These are phyloP conservation scores for Taenioides sp. DNA, from an alignment of 2,797 vertebrate genomes.

Conservation along the genomic window DNA sequence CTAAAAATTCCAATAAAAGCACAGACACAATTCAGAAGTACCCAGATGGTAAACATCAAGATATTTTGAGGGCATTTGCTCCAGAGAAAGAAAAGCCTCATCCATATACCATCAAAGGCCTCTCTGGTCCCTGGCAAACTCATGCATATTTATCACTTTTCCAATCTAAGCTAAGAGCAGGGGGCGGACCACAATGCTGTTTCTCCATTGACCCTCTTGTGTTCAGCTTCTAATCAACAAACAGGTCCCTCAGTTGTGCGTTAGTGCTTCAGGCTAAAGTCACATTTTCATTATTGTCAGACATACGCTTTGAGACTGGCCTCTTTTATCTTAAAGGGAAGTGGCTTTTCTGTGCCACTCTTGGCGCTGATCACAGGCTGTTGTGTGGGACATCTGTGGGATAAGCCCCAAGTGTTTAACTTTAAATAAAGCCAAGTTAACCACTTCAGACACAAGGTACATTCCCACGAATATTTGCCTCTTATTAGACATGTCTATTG, in stretches of 20 bases:
- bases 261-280: constrained; percentile 60
- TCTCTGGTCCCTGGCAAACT: constrained; percentile 54
- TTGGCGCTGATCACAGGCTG: constrained; percentile 51
- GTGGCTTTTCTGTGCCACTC: constrained; percentile 46
- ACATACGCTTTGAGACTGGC: constrained; percentile 46
- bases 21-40: not conserved
- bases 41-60: constrained; percentile 39
- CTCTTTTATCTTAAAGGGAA: constrained; percentile 53
- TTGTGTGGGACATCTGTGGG: constrained; percentile 30
- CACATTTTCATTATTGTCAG: constrained; percentile 66
- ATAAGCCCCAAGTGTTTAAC: constrained; percentile 14
- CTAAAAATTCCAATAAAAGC: not conserved
- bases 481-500: constrained; percentile 16
- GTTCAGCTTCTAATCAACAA: constrained; percentile 61
- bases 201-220: constrained; percentile 64
- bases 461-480: constrained; percentile 61
- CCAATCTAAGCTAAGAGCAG: constrained; percentile 65
- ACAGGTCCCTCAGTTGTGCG: constrained; percentile 50
- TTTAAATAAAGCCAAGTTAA: constrained; percentile 58
- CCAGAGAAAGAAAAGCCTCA: constrained; percentile 57
- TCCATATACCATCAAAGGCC: constrained; percentile 65
- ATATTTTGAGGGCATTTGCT: constrained; percentile 65
- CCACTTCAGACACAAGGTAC: constrained; percentile 32
- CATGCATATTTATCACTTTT: constrained; percentile 79
- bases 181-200: constrained; percentile 19